Percentiles rank a stretch among this genome's conserved stretches.
These are phyloP conservation scores for Limnephilus marmoratus DNA, from an alignment of 2,888 invertebrate genomes.

Conservation along the genomic window DNA sequence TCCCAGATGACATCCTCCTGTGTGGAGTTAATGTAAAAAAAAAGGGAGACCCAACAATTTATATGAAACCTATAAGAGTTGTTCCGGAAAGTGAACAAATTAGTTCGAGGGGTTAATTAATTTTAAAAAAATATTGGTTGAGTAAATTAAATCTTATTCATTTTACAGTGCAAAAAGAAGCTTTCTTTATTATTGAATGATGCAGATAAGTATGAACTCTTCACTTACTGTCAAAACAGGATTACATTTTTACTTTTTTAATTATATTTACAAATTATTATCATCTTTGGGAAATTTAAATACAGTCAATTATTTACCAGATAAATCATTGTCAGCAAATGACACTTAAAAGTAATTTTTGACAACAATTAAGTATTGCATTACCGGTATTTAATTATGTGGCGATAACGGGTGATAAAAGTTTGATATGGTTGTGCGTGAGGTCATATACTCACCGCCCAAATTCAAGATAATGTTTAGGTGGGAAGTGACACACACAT, in stretches of 20 bases:
- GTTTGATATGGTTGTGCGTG: neutral
- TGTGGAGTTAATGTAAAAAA: too few relatives aligned
- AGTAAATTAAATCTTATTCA: neutral
- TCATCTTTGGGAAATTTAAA: neutral
- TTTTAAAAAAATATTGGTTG: too few relatives aligned
- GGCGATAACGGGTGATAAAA: neutral
- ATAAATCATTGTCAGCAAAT: neutral
- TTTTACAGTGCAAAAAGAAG: neutral
- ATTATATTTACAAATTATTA: neutral
- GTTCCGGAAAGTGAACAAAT: too few relatives aligned
- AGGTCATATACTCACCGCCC: neutral
- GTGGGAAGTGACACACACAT: neutral
- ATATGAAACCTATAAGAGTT: too few relatives aligned
- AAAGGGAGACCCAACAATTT: too few relatives aligned
- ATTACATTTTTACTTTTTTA: neutral
- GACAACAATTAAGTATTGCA: neutral
- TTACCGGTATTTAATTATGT: neutral
- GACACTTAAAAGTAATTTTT: neutral
- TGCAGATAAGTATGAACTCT: neutral
- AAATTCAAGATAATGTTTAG: neutral
- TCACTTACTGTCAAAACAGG: neutral
- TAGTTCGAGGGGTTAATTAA: too few relatives aligned
- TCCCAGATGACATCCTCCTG: too few relatives aligned
- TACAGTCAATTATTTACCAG: neutral
- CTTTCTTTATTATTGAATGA: neutral